Conservation (phyloP, 1,140 invertebrate species). For the Lysiphlebus fabarum region DNA sequence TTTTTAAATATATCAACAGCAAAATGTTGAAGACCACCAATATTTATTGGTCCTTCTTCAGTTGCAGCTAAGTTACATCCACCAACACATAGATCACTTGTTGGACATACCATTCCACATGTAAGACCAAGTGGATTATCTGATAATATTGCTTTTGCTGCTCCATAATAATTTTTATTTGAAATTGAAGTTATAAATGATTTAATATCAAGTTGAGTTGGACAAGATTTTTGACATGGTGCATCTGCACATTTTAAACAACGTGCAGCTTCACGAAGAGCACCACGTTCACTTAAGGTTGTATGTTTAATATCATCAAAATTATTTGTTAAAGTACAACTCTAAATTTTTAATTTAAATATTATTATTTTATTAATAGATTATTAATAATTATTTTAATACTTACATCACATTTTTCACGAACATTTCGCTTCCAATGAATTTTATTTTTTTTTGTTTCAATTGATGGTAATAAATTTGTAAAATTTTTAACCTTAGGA, state of each 20-base stretch:
- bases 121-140: slow-evolving; percentile 96
- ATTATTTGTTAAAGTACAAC: slow-evolving; percentile 77
- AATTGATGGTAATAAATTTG: slow-evolving; percentile 74
- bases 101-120: slow-evolving; percentile 99
- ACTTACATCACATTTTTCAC: slow-evolving; percentile 81
- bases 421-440: slow-evolving; percentile 91
- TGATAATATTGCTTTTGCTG: slow-evolving; percentile 92
- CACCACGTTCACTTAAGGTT: slow-evolving; percentile 90
- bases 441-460: slow-evolving; percentile 85
- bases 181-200: slow-evolving; percentile 95
- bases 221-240: slow-evolving; percentile 97
- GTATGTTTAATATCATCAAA: slow-evolving; percentile 98
- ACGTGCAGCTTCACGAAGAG: slow-evolving; percentile 83
- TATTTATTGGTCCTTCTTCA: slow-evolving; percentile 97
- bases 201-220: slow-evolving; percentile 96
- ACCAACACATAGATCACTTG: slow-evolving; percentile 95
- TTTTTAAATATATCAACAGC: slow-evolving; percentile 92
- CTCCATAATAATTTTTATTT: slow-evolving; percentile 98
- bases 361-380: slow-evolving; percentile 9
- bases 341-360: slow-evolving; percentile 50
- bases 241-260: slow-evolving; percentile 98
- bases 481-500: slow-evolving; percentile 72
- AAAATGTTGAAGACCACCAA: slow-evolving; percentile 96
- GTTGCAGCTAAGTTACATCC: slow-evolving; percentile 93
- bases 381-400: slow-evolving; percentile 22